A percentile compares a stretch with the other conserved stretches of the same genome.
Conservation (phyloP, 1,140 invertebrate species). For the Drosophila eugracilis region DNA sequence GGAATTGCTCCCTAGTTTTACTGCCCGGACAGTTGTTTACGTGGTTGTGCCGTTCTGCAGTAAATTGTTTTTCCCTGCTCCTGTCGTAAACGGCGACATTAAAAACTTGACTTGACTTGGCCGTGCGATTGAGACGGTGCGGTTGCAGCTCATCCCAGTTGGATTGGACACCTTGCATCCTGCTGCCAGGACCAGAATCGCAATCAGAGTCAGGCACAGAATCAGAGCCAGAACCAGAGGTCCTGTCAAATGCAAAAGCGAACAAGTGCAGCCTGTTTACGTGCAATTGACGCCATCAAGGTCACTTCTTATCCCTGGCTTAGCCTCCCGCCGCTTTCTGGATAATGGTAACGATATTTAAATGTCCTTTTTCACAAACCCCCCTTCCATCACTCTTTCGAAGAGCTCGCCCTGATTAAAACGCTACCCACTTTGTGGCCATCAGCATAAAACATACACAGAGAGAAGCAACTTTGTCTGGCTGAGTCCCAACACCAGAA, state of each 20-base stretch:
- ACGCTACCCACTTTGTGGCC: slow-evolving; percentile 26
- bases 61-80: slow-evolving; percentile 42
- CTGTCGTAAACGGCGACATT: slow-evolving; percentile 45
- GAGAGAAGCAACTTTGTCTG: background rate
- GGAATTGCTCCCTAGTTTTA: slow-evolving; percentile 19
- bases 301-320: slow-evolving; percentile 27
- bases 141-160: slow-evolving; percentile 32
- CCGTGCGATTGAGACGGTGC: slow-evolving; percentile 19
- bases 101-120: slow-evolving; percentile 34
- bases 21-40: slow-evolving; percentile 27
- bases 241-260: slow-evolving; percentile 29
- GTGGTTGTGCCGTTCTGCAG: slow-evolving; percentile 22
- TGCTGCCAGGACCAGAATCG: background rate
- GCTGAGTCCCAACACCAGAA: too few species aligned
- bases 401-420: slow-evolving; percentile 29
- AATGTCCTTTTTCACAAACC: slow-evolving; percentile 21
- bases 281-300: slow-evolving; percentile 26
- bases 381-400: too few species aligned
- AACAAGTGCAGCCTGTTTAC: slow-evolving; percentile 32
- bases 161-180: background rate
- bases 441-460: slow-evolving; percentile 40
- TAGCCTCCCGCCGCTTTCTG: slow-evolving; percentile 19
- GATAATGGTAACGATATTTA: slow-evolving; percentile 39
- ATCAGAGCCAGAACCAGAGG: slow-evolving; percentile 1
- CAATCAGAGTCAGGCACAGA: background rate